Conservation (phyloP, 2,797 vertebrate species). For the Toxotes lorentzi region DNA sequence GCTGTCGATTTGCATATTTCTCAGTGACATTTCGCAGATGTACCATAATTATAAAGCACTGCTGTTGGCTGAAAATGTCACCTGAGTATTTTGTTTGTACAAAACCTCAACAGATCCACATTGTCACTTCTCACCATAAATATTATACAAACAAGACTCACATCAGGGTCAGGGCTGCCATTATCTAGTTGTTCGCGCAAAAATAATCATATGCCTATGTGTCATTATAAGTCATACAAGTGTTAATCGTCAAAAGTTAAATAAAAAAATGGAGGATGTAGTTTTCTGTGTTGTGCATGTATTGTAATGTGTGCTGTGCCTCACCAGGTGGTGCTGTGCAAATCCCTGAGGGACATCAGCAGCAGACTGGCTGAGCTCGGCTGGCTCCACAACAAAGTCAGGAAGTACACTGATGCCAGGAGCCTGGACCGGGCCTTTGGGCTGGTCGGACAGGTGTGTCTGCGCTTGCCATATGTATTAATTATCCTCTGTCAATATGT, state of each 20-base stretch:
- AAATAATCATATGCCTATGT: background rate
- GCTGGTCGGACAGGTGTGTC: conserved; percentile 94
- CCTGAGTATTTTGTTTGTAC: too few relatives aligned
- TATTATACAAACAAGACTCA: too few relatives aligned
- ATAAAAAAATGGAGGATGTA: background rate
- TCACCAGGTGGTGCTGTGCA: conserved; percentile 91
- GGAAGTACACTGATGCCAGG: conserved; percentile 95
- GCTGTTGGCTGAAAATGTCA: too few relatives aligned
- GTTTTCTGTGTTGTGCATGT: background rate
- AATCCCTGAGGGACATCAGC: conserved; percentile 93
- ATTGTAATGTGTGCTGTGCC: conserved; percentile 33
- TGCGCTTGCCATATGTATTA: background rate
- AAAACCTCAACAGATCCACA: too few relatives aligned
- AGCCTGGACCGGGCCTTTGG: conserved; percentile 96
- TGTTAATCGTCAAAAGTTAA: background rate
- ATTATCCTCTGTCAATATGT: background rate
- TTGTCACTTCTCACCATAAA: too few relatives aligned
- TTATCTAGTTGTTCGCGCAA: too few relatives aligned
- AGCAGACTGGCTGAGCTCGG: conserved; percentile 93
- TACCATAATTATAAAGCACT: too few relatives aligned
- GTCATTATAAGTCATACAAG: background rate
- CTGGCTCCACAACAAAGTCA: conserved; percentile 98
- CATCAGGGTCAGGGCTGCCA: background rate
- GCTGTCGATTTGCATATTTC: too few relatives aligned
- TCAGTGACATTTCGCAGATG: too few relatives aligned